Evolutionary conservation across 2,888 invertebrate species (phyloP).

Genomic region (Phyllotreta cruciferae): DNA sequence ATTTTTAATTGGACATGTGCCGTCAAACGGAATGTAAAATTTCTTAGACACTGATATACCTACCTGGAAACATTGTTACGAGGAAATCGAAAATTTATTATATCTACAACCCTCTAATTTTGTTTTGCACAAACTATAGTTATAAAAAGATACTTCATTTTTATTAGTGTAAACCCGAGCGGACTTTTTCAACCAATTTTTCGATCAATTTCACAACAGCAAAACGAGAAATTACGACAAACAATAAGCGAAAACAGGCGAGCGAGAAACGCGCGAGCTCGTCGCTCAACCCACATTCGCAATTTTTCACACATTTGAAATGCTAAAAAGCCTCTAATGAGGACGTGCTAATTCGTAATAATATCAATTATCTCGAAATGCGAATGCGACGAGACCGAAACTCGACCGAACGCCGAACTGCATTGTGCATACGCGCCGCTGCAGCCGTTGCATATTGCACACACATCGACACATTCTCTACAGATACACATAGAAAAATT

Average conservation of each 20-base stretch:
- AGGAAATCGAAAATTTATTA: too few relatives aligned
- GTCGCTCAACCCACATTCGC: conserved; percentile 24
- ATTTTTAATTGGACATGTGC: conserved; percentile 44
- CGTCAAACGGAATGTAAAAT: conserved; percentile 43
- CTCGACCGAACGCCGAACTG: conserved; percentile 19
- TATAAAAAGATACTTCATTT: too few relatives aligned
- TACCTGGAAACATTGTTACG: too few relatives aligned
- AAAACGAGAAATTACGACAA: conserved; percentile 6
- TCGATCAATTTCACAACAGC: too few relatives aligned
- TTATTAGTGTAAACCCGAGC: too few relatives aligned
- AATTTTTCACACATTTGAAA: conserved; percentile 27
- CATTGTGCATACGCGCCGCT: conserved; percentile 20
- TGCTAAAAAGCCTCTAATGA: conserved; percentile 26
- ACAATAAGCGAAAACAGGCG: conserved; percentile 12
- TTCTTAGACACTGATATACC: background rate
- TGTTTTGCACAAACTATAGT: too few relatives aligned
- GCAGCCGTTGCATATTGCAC: background rate
- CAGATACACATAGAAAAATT: too few relatives aligned
- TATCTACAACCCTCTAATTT: too few relatives aligned
- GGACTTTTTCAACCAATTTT: too few relatives aligned
- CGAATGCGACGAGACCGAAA: conserved; percentile 21
- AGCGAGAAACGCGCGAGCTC: background rate
- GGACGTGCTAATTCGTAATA: conserved; percentile 33
- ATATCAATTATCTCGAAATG: conserved; percentile 35
- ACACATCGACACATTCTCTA: too few relatives aligned